phyloP scores from a whole-genome alignment of 2,888 invertebrate genomes.

The Odontocolon sp. region DNA sequence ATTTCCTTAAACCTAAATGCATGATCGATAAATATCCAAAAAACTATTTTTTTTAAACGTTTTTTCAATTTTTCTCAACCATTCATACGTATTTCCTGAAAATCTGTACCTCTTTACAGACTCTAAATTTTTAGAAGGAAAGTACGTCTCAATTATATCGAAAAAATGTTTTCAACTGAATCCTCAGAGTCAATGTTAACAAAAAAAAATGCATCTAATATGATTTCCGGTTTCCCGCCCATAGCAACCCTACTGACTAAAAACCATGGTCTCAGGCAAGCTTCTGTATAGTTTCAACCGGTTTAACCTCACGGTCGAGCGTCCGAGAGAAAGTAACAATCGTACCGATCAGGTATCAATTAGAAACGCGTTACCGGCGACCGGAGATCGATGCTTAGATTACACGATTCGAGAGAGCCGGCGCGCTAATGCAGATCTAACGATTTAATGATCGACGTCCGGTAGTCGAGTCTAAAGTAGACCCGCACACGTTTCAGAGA shows the following conservation, averaged over 20 bases:
- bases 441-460: slow-evolving; percentile 77
- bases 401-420: slow-evolving; percentile 61
- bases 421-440: slow-evolving; percentile 77
- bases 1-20: no score
- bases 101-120: no score
- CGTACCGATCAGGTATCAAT: slow-evolving; percentile 67
- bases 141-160: slow-evolving; percentile 43
- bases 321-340: slow-evolving; percentile 45
- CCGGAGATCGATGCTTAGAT: slow-evolving; percentile 74
- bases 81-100: no score
- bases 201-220: slow-evolving; percentile 39
- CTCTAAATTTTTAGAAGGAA: neutral
- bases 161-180: neutral
- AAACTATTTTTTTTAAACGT: no score
- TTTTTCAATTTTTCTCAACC: no score
- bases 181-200: slow-evolving; percentile 13
- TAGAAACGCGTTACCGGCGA: slow-evolving; percentile 74
- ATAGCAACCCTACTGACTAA: neutral
- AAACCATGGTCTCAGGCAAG: slow-evolving; percentile 28
- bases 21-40: no score
- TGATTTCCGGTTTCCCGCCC: slow-evolving; percentile 50
- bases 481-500: slow-evolving; percentile 24
- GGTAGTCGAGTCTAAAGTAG: slow-evolving; percentile 52
- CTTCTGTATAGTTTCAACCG: slow-evolving; percentile 15
- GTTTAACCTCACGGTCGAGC: neutral